These are phyloP conservation scores for Pangasius macronema DNA, from an alignment of 2,797 vertebrate species.

Conservation along the genomic window DNA sequence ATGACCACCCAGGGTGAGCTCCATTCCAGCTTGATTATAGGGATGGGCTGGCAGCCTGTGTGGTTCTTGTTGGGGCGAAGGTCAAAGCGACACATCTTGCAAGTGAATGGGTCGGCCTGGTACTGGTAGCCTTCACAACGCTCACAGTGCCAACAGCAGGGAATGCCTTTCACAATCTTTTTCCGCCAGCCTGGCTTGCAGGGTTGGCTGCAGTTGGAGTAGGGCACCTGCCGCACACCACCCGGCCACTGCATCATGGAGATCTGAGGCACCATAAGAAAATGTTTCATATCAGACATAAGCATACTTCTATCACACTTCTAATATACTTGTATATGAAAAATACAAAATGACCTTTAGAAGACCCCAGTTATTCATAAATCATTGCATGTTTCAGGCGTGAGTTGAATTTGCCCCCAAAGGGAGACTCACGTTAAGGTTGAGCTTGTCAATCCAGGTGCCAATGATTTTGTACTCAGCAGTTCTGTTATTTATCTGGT, in stretches of 20 bases:
- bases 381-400: slow-evolving; percentile 7
- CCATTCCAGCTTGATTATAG: slow-evolving; percentile 97
- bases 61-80: slow-evolving; percentile 92
- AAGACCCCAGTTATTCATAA: background rate
- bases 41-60: slow-evolving; percentile 89
- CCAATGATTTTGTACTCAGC: slow-evolving; percentile 94
- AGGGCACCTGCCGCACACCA: slow-evolving; percentile 79
- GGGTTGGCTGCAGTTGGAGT: slow-evolving; percentile 93
- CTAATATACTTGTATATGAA: background rate
- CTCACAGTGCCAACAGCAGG: slow-evolving; percentile 98
- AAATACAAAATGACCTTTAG: background rate
- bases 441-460: slow-evolving; percentile 91
- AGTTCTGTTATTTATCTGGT: slow-evolving; percentile 89
- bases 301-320: background rate
- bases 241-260: slow-evolving; percentile 91
- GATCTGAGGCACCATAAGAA: slow-evolving; percentile 70
- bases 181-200: slow-evolving; percentile 92
- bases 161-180: slow-evolving; percentile 95
- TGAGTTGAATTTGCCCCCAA: background rate
- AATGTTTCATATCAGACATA: slow-evolving; percentile 18
- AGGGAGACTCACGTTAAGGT: slow-evolving; percentile 82
- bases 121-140: slow-evolving; percentile 97
- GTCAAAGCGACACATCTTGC: slow-evolving; percentile 92
- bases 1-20: slow-evolving; percentile 94
- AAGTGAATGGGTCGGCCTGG: slow-evolving; percentile 90